These are phyloP conservation scores for Heliopora coerulea DNA, from an alignment of 92 coral and sea anemone species.

Conservation along the genomic window DNA sequence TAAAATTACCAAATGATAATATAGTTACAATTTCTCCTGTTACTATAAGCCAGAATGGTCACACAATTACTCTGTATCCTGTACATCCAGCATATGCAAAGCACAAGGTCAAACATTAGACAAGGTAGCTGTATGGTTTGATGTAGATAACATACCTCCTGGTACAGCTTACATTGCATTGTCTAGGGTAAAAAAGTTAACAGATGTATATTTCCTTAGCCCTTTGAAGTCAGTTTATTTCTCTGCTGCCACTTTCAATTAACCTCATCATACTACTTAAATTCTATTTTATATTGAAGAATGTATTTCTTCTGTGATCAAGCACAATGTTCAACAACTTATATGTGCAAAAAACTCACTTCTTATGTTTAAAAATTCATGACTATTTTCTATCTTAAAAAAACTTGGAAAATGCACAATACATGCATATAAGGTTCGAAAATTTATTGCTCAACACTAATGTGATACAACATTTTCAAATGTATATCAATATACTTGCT, in stretches of 20 bases:
- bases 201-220: not conserved
- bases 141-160: conserved; percentile 28
- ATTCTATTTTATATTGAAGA: too few species aligned
- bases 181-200: conserved; percentile 16
- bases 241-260: not conserved
- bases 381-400: too few species aligned
- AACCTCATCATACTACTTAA: too few species aligned
- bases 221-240: not conserved
- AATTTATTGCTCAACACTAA: too few species aligned
- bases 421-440: too few species aligned
- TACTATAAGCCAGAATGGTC: not conserved
- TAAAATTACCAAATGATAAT: not conserved
- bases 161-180: conserved; percentile 44
- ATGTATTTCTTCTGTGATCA: too few species aligned
- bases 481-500: too few species aligned
- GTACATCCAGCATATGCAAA: conserved; percentile 41
- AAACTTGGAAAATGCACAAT: too few species aligned
- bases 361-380: too few species aligned
- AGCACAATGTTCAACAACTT: too few species aligned
- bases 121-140: conserved; percentile 29
- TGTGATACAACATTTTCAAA: too few species aligned
- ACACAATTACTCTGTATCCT: conserved; percentile 14
- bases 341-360: too few species aligned
- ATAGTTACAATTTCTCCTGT: not conserved
- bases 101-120: conserved; percentile 43